Evolutionary conservation across 1,140 invertebrate species (phyloP).

Genomic region (Campoletis sonorensis): DNA sequence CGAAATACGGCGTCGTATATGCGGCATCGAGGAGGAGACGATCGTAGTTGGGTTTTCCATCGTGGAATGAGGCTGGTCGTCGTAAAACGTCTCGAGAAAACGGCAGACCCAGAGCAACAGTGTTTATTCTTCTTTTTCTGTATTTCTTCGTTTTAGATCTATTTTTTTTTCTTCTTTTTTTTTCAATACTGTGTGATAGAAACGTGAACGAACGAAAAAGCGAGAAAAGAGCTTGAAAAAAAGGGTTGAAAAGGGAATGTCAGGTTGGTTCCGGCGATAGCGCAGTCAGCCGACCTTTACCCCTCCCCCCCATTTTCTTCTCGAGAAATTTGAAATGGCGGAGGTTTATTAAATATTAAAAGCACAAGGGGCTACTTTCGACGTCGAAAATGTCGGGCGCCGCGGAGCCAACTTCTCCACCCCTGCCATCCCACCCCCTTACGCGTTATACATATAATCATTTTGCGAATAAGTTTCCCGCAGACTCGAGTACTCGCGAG

Average conservation of each 20-base stretch:
- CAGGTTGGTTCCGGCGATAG: background rate
- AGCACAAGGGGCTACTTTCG: conserved; percentile 5
- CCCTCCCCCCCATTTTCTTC: background rate
- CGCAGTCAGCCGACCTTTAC: conserved; percentile 9
- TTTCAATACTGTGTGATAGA: background rate
- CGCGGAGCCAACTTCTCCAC: background rate
- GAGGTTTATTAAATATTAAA: conserved; percentile 35
- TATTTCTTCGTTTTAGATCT: background rate
- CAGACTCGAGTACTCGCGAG: background rate
- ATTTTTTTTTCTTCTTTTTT: too few relatives aligned
- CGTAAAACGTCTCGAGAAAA: conserved; percentile 6
- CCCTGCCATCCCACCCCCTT: background rate
- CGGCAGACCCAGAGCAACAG: background rate
- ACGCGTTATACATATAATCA: conserved; percentile 22
- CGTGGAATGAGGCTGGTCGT: background rate
- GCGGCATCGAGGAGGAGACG: background rate
- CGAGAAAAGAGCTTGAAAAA: conserved; percentile 16
- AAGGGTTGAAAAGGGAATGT: background rate
- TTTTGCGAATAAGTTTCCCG: conserved; percentile 24
- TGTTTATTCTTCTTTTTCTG: background rate
- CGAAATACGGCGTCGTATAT: background rate
- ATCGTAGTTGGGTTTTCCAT: background rate
- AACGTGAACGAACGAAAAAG: conserved; percentile 44
- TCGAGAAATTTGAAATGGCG: conserved; percentile 25
- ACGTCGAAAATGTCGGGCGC: conserved; percentile 4